Conservation (phyloP, 2,113 vertebrate genomes). For the Xiphias gladius region DNA sequence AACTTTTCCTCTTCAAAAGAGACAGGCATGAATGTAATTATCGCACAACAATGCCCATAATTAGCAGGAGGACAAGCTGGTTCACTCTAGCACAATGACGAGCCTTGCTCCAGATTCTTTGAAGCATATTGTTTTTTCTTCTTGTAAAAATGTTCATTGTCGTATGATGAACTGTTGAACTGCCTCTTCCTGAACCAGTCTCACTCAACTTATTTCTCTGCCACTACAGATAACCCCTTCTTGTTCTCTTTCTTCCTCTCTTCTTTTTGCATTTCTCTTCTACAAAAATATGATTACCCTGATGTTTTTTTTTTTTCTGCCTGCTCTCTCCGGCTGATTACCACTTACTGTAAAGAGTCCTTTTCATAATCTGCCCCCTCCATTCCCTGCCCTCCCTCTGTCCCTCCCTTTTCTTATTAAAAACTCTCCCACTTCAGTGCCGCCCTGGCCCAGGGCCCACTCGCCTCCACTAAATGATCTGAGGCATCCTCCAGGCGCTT, state of each 20-base stretch:
- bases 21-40: conserved; percentile 63
- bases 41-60: conserved; percentile 58
- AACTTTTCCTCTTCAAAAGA: conserved; percentile 60
- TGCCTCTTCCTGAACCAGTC: conserved; percentile 32
- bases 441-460: conserved; percentile 55
- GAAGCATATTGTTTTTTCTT: conserved; percentile 40
- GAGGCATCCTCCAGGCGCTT: conserved; percentile 54
- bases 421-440: conserved; percentile 51
- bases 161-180: conserved; percentile 23
- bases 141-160: conserved; percentile 52
- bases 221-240: not conserved
- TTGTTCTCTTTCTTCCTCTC: conserved; percentile 1
- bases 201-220: conserved; percentile 22
- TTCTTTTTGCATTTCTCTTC: conserved; percentile 11
- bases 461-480: conserved; percentile 51
- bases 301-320: conserved; percentile 8
- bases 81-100: conserved; percentile 38
- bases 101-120: conserved; percentile 55
- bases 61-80: conserved; percentile 55
- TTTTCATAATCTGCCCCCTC: conserved; percentile 25
- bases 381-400: conserved; percentile 19
- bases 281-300: conserved; percentile 34
- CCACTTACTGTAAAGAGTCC: conserved; percentile 35
- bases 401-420: conserved; percentile 64
- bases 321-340: conserved; percentile 39